Evolutionary conservation across 2,113 vertebrate genomes (phyloP), one percentile per base, ranked within the genome.

Genomic region (Ellobius talpinus): DNA sequence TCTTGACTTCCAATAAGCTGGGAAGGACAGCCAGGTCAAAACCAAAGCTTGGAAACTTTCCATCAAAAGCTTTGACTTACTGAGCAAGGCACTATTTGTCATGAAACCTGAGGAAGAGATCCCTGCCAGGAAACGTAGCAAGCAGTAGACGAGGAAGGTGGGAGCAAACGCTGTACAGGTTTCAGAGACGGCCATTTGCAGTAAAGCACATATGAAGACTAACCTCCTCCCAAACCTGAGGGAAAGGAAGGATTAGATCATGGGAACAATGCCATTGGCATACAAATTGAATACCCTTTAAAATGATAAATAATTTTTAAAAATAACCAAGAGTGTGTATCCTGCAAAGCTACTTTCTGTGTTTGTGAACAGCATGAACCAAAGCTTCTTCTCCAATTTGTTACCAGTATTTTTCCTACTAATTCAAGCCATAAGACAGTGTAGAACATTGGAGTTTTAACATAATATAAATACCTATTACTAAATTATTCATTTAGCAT

Each of bases 151-250:
- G 10, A 11, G 9, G 94, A 98, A 98, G 52, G 95, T 97, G 3
- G 98, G 98, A 12, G 97, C 96, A 0, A 98, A 98, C 1, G 98
- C 98, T 0, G 97, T 97, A 36, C 97, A 96, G 21, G 97, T 98
- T 10, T 98, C 98, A 13, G 96, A 92, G 33, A 87, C 72, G 0
- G 94, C 97, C 96, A 98, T 81, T 81, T 98, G 94, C 33, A 98
- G 95, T 89, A 98, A 95, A 33, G 94, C 97, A 87, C 97, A 97
- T 55, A 47, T 91, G 82, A 98, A 96, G 55, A 98, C 66, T 2
- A 42, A 52, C 82, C 95, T 98, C 79, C 98, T 95, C 21, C 98
- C 99, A 12, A 98, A 98, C 95, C 99, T 98, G 87, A 73, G 63
- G 50, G 77, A 95, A 4, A 23, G 42, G 29, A 73, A 47, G 86